Evolutionary conservation across 2,888 invertebrate genomes (phyloP).

Genomic region (Archaeoteleia sp.): DNA sequence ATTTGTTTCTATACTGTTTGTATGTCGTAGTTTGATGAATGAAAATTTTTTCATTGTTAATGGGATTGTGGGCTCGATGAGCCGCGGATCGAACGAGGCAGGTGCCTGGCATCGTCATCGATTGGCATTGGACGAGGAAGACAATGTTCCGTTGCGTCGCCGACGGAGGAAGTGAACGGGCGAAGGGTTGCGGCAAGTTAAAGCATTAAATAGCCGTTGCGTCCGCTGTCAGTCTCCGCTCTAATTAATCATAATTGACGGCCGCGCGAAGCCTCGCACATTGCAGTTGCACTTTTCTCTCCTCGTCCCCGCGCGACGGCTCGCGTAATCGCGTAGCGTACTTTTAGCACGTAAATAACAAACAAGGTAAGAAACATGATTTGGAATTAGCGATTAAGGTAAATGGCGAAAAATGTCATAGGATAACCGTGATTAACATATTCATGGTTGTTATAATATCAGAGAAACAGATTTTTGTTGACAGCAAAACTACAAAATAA

Average conservation of each 20-base stretch:
- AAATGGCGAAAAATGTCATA: too few relatives aligned
- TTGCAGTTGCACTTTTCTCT: conserved; percentile 56
- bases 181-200: conserved; percentile 69
- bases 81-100: conserved; percentile 46
- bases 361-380: conserved; percentile 1
- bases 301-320: conserved; percentile 25
- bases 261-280: conserved; percentile 73
- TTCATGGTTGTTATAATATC: too few relatives aligned
- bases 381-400: too few relatives aligned
- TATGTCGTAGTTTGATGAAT: too few relatives aligned
- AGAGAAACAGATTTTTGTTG: too few relatives aligned
- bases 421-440: too few relatives aligned
- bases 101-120: conserved; percentile 45
- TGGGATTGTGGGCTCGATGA: conserved; percentile 45
- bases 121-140: conserved; percentile 33
- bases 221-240: conserved; percentile 74
- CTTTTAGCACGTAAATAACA: conserved; percentile 9
- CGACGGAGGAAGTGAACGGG: conserved; percentile 60
- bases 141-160: conserved; percentile 51
- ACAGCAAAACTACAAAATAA: too few relatives aligned
- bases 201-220: conserved; percentile 72
- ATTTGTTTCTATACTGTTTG: too few relatives aligned
- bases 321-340: conserved; percentile 27
- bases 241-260: conserved; percentile 75
- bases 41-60: conserved; percentile 34